Evolutionary conservation across 2,113 vertebrate species (phyloP).

Genomic region (Hemibagrus wyckioides): DNA sequence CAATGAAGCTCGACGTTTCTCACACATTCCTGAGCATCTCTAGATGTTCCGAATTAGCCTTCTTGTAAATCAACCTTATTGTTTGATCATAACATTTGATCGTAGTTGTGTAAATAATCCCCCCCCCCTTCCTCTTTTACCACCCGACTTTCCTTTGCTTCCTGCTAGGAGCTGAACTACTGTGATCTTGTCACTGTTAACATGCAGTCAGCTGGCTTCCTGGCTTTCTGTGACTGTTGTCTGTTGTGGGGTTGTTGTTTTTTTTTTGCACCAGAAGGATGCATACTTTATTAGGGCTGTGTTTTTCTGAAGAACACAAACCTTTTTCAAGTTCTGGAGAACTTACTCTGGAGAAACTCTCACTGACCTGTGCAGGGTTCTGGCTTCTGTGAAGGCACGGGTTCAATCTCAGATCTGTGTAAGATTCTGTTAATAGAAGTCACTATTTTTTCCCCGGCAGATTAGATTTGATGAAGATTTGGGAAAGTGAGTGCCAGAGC

Average conservation of each 20-base stretch:
- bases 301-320: background rate
- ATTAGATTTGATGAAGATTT: conserved; percentile 38
- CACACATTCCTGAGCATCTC: background rate
- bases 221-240: conserved; percentile 32
- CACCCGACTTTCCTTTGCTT: conserved; percentile 22
- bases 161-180: conserved; percentile 29
- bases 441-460: conserved; percentile 5
- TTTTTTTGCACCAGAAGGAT: background rate
- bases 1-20: conserved; percentile 25
- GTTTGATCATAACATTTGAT: background rate
- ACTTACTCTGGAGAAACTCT: conserved; percentile 29
- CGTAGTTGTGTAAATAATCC: too few relatives aligned
- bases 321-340: background rate
- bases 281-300: background rate
- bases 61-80: background rate
- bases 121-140: conserved; percentile 6
- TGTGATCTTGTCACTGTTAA: conserved; percentile 54
- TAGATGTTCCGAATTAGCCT: background rate
- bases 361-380: conserved; percentile 23
- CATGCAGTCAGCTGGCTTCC: conserved; percentile 29
- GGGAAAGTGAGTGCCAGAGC: conserved; percentile 21
- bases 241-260: too few relatives aligned
- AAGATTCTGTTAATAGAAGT: conserved; percentile 22
- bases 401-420: conserved; percentile 10
- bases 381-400: conserved; percentile 34